phyloP scores from a whole-genome alignment of 2,797 vertebrate genomes.

The Tokudaia muenninki region DNA sequence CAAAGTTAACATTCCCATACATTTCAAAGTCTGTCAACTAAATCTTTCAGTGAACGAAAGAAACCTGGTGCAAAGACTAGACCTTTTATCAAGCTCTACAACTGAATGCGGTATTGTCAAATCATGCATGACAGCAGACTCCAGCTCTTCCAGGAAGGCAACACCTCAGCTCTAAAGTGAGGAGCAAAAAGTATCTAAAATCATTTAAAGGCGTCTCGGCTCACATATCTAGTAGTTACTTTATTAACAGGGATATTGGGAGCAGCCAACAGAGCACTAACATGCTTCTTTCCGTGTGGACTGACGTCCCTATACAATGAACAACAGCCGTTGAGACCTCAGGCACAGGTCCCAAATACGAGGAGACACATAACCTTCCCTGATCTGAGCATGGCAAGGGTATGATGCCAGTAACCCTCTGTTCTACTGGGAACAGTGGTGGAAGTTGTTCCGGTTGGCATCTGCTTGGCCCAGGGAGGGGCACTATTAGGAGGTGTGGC shows the following conservation, averaged over 20 bases:
- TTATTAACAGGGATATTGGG: background rate
- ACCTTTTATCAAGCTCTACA: background rate
- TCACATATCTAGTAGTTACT: background rate
- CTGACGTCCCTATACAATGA: background rate
- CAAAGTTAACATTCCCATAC: background rate
- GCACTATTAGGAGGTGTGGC: no score
- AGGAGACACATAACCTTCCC: background rate
- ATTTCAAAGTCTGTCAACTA: conserved; percentile 2
- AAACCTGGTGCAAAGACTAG: background rate
- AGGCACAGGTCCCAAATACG: background rate
- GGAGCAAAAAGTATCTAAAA: background rate
- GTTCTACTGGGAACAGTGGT: background rate
- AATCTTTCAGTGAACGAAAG: conserved; percentile 22
- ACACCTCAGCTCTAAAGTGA: conserved; percentile 22
- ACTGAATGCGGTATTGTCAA: background rate
- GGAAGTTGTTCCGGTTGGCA: no score
- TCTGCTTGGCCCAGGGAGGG: no score
- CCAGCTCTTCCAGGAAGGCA: background rate
- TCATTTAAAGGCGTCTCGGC: background rate
- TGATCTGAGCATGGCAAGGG: background rate
- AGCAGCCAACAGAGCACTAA: background rate
- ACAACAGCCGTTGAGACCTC: background rate
- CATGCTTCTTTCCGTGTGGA: background rate
- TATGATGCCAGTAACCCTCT: background rate
- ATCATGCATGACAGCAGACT: background rate